Evolutionary conservation across 2,797 vertebrate genomes (phyloP).

Genomic region (Kryptopterus vitreolus): DNA sequence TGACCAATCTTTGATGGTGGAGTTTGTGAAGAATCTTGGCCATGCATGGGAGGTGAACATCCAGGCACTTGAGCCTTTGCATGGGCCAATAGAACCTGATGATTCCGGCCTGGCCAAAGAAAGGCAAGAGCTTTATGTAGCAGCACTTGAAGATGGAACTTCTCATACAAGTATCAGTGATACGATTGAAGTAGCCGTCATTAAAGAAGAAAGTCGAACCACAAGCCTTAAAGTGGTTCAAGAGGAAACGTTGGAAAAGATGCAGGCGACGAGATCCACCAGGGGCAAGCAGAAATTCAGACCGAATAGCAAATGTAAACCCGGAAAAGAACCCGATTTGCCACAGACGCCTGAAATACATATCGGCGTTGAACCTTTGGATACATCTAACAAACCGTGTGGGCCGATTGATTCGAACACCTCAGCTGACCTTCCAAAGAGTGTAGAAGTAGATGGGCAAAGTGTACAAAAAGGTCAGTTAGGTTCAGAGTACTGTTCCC

Average conservation of each 20-base stretch:
- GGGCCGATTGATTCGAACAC: not conserved
- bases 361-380: not conserved
- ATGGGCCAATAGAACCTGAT: conserved; percentile 23
- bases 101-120: not conserved
- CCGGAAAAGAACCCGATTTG: not conserved
- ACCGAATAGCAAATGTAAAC: not conserved
- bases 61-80: conserved; percentile 56
- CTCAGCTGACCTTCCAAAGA: not conserved
- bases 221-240: not conserved
- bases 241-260: not conserved
- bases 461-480: not conserved
- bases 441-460: not conserved
- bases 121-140: not conserved
- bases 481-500: not conserved
- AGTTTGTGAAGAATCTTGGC: conserved; percentile 72
- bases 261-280: not conserved
- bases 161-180: not conserved
- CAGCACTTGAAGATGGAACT: not conserved
- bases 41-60: conserved; percentile 78
- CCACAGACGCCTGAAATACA: not conserved
- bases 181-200: not conserved
- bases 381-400: not conserved
- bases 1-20: conserved; percentile 70
- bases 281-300: not conserved
- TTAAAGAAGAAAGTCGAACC: not conserved